Base-by-base conservation (phyloP, 2,113 vertebrate species). In the Oenanthe oenanthe region DNA sequence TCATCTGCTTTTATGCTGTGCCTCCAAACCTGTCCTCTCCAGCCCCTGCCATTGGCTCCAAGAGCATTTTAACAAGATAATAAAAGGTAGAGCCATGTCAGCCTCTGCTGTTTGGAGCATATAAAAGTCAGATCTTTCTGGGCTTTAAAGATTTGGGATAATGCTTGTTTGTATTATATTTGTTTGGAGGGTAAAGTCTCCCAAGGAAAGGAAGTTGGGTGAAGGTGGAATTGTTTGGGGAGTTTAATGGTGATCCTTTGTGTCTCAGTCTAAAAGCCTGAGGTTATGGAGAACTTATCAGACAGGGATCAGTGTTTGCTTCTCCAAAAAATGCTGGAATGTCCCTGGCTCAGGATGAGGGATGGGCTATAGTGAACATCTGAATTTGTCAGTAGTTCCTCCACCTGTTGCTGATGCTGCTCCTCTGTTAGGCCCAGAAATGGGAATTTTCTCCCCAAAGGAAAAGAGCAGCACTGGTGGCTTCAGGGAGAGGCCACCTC, bases 111-210 rank as follows among this genome's bases (percentile, higher is more conserved):
- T 86, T 80, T 94, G 92, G 40, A 86, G 75, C 90, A 86, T 21
- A 83, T 91, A 94, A 97, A 92, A 62, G 77, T 60, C 6, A 2
- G 80, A 82, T 89, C 60, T 75, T 53, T 73, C 72, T 89, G 77
- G 66, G 40, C 73, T 95, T 95, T 96, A 94, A 96, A 94, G 92
- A 95, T 91, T 78, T 90, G 82, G 92, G 92, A 94, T 95, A 89
- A 88, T 65, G 81, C 61, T 78, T 88, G 82, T 84, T 74, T 80
- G 42, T 63, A 25, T 77, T 94, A 3, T 40, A 66, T 77, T 43
- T 93, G 83, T 94, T 88, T 81, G 85, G 91, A 95, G 78, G 86
- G 70, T 81, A 86, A 93, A 92, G 70, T 62, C 31, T 91, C 77
- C 67, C 58, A 47, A 42, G 85, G 65, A 75, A 78, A 70, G 94